Evolutionary conservation across 2,113 vertebrate species (phyloP), one percentile per base, ranked within the genome.

Genomic region (Seriola dumerili): DNA sequence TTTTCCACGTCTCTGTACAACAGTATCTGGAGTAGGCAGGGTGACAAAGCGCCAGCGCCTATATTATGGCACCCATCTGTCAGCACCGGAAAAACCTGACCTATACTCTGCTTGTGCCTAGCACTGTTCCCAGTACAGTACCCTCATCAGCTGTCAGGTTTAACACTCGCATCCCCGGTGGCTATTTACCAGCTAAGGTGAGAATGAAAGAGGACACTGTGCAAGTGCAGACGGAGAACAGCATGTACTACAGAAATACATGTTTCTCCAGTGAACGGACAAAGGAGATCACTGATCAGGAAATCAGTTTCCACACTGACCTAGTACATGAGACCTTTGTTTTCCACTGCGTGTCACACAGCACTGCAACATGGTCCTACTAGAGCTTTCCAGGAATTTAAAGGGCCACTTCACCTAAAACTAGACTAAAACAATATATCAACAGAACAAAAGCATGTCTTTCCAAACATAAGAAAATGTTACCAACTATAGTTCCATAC

Each of bases 21-120:
- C 3, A 34, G 61, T 79, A 85, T 89, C 87, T 81, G 74, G 71
- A 78, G 71, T 38, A 61, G 55, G 75, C 81, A 46, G 54, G 76
- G 80, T 61, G 80, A 88, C 81, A 85, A 76, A 83, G 66, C 29
- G 0, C 44, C 29, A 67, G 83, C 71, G 83, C 81, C 86, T 85
- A 76, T 78, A 88, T 67, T 46, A 79, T 61, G 40, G 58, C 77
- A 32, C 38, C 68, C 67, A 78, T 85, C 80, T 89, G 87, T 89
- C 86, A 89, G 36, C 82, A 72, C 76, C 1, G 88, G 90, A 92
- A 93, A 89, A 89, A 78, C 29, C 72, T 89, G 91, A 91, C 84
- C 90, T 83, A 6, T 44, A 76, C 44, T 57, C 57, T 58, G 64
- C 55, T 36, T 55, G 62, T 78, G 75, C 81, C 64, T 12, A 8